Percentiles rank a stretch among this genome's conserved stretches.
Evolutionary conservation across 1,140 invertebrate species (phyloP).

Genomic region (Camponotus floridanus): DNA sequence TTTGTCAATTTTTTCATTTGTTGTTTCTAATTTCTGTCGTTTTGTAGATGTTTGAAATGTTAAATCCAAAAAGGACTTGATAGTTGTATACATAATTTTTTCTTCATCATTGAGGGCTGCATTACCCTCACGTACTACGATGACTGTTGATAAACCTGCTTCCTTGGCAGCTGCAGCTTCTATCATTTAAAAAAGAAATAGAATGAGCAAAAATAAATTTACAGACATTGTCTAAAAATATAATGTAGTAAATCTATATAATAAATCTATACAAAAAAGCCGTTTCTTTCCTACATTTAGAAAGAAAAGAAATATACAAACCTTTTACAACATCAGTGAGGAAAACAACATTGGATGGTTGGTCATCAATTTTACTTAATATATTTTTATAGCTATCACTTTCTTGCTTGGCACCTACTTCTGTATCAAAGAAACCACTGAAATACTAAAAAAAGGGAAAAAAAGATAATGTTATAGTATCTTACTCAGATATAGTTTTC

Average conservation of each 20-base stretch:
- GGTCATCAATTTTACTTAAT: conserved; percentile 88
- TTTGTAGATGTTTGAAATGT: conserved; percentile 82
- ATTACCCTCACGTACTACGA: conserved; percentile 93
- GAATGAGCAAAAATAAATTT: conserved; percentile 21
- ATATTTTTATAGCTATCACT: conserved; percentile 92
- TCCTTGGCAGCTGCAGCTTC: conserved; percentile 93
- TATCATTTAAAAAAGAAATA: conserved; percentile 78
- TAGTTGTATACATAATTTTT: conserved; percentile 87
- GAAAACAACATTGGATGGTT: conserved; percentile 91
- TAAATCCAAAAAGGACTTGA: conserved; percentile 87
- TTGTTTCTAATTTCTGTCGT: conserved; percentile 81
- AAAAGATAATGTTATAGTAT: background rate
- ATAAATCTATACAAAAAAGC: background rate
- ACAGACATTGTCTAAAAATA: background rate
- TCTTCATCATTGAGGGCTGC: conserved; percentile 88
- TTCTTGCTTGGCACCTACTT: conserved; percentile 92
- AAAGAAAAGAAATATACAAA: conserved; percentile 57
- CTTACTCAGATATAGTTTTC: background rate
- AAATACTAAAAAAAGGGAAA: conserved; percentile 87
- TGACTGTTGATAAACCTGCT: conserved; percentile 89
- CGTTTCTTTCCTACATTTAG: background rate
- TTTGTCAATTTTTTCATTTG: conserved; percentile 72
- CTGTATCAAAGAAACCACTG: conserved; percentile 95
- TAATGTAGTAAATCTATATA: conserved; percentile 25
- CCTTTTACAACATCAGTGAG: conserved; percentile 94